Evolutionary conservation across 2,113 vertebrate species (phyloP).

Genomic region (Nansenia antarctica): DNA sequence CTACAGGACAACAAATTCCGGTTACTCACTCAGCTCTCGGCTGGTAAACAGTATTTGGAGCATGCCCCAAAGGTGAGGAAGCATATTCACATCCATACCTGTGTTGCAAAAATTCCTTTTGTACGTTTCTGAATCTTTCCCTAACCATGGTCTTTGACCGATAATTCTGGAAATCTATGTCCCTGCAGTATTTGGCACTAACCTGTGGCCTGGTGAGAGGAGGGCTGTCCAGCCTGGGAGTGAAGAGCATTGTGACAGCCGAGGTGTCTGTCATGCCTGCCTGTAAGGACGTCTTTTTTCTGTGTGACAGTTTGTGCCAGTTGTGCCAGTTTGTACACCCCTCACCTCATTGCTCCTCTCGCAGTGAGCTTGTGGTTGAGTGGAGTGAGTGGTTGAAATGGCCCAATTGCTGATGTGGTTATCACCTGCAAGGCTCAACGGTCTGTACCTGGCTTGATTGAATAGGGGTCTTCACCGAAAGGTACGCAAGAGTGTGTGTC

Average conservation of each 20-base stretch:
- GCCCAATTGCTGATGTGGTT: no score
- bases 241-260: conserved; percentile 96
- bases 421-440: no score
- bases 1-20: conserved; percentile 96
- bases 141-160: background rate
- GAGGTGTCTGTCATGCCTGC: conserved; percentile 96
- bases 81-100: no score
- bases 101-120: background rate
- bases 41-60: conserved; percentile 93
- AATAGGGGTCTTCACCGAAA: no score
- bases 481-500: no score
- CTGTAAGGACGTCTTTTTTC: conserved; percentile 74
- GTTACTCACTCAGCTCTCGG: conserved; percentile 88
- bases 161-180: conserved; percentile 6
- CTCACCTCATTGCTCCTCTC: background rate
- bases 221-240: conserved; percentile 87
- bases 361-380: no score
- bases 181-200: conserved; percentile 90
- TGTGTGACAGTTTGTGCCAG: background rate
- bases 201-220: conserved; percentile 95
- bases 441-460: no score
- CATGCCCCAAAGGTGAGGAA: conserved; percentile 88
- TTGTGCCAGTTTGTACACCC: background rate
- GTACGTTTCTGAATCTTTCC: background rate
- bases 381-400: no score